Evolutionary conservation across 2,888 invertebrate species (phyloP).

Genomic region (Drosophila borborema): DNA sequence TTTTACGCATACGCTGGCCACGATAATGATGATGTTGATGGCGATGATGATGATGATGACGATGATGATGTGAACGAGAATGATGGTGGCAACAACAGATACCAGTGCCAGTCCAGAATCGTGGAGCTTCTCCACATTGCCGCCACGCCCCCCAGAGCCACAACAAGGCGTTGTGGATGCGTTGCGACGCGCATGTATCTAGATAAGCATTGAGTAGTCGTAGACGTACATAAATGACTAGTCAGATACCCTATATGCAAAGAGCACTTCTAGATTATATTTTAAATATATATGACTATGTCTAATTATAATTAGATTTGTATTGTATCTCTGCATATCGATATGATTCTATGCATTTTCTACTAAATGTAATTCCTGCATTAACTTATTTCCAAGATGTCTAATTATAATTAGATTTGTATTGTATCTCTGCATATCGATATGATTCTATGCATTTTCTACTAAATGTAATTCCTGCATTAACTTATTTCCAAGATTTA

Average conservation of each 20-base stretch:
- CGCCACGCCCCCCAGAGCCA: conserved; percentile 23
- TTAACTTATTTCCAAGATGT: background rate
- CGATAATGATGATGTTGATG: conserved; percentile 13
- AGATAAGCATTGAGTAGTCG: conserved; percentile 54
- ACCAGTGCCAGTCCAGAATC: conserved; percentile 56
- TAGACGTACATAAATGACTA: background rate
- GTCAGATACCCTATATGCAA: conserved; percentile 27
- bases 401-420: background rate
- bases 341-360: too few species aligned
- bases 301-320: background rate
- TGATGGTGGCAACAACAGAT: conserved; percentile 52
- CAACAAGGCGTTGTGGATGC: conserved; percentile 34
- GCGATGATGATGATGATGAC: conserved; percentile 16
- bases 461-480: too few species aligned
- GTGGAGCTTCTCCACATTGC: conserved; percentile 50
- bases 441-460: too few species aligned
- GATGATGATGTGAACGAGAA: conserved; percentile 18
- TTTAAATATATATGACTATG: background rate
- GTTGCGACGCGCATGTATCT: conserved; percentile 63
- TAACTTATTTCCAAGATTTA: background rate
- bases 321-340: too few species aligned
- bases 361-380: too few species aligned
- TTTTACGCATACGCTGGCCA: conserved; percentile 65
- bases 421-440: too few species aligned
- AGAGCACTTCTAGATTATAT: background rate